A percentile compares a stretch with the other conserved stretches of the same genome.
phyloP scores from a whole-genome alignment of 1,140 invertebrate genomes.

The Artemia franciscana region DNA sequence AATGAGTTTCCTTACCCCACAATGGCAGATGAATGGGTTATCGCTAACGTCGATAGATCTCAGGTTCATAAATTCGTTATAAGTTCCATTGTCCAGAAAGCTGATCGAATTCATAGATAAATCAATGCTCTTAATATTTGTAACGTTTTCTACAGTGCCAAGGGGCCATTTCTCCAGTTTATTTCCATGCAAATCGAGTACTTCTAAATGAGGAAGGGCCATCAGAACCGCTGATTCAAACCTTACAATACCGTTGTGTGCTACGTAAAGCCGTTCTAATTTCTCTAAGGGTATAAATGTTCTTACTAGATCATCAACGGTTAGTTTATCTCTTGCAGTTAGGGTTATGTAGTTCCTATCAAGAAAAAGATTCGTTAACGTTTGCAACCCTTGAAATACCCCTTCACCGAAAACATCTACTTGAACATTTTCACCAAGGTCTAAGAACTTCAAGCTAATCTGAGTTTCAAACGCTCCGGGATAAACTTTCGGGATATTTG shows the following conservation, averaged over 20 bases:
- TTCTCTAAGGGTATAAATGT: background rate
- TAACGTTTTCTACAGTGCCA: conserved; percentile 1
- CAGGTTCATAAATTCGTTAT: conserved; percentile 2
- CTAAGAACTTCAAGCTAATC: conserved; percentile 1
- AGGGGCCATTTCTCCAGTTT: conserved; percentile 1
- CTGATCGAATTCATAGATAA: conserved; percentile 7
- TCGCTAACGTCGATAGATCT: conserved; percentile 6
- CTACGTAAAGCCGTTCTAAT: conserved; percentile 3
- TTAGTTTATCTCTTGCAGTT: background rate
- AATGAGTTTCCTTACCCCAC: conserved; percentile 7
- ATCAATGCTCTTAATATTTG: background rate
- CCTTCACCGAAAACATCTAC: background rate
- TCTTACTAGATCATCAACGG: background rate
- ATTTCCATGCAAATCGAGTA: conserved; percentile 6
- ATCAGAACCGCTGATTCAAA: background rate
- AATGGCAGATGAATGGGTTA: conserved; percentile 7
- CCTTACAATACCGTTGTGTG: conserved; percentile 5
- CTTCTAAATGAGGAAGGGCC: background rate
- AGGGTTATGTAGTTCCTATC: conserved; percentile 1
- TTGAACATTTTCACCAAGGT: conserved; percentile 3
- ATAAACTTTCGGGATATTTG: conserved; percentile 1
- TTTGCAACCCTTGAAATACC: conserved; percentile 1
- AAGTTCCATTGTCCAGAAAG: conserved; percentile 6
- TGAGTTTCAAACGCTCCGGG: background rate
- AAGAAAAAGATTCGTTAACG: conserved; percentile 1